These are phyloP conservation scores for Dendronephthya gigantea DNA, from an alignment of 64 coral and sea anemone species.

Conservation along the genomic window DNA sequence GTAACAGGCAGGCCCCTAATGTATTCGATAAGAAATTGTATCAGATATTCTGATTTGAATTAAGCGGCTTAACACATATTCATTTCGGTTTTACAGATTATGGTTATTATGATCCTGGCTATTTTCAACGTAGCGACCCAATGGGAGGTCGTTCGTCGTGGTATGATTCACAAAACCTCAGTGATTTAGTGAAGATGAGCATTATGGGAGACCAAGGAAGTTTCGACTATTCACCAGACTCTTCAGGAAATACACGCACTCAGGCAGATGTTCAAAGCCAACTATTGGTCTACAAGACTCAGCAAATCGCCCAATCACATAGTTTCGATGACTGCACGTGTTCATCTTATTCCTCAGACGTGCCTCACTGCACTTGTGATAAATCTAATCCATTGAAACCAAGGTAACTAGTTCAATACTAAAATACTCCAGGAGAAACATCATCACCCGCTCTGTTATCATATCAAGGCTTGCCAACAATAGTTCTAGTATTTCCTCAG, in stretches of 20 bases:
- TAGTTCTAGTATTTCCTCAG: neutral
- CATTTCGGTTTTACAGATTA: neutral
- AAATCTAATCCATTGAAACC: neutral
- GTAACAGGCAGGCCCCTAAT: too few relatives aligned
- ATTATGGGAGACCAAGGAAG: neutral
- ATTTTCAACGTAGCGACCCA: neutral
- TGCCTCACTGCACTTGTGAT: neutral
- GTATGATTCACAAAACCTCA: neutral
- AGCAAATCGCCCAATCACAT: conserved; percentile 1
- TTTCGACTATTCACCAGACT: neutral
- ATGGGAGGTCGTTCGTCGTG: neutral
- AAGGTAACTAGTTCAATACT: neutral
- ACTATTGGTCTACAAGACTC: neutral
- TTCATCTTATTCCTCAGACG: neutral
- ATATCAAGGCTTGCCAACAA: neutral
- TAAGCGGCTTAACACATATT: too few relatives aligned
- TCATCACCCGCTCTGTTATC: too few relatives aligned
- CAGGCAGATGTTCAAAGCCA: neutral
- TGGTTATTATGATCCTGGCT: neutral
- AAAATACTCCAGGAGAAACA: too few relatives aligned
- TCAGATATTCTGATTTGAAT: too few relatives aligned
- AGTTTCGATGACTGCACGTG: neutral
- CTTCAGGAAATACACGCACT: neutral
- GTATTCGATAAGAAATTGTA: too few relatives aligned
- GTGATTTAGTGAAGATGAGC: neutral